Base-by-base conservation (phyloP, 2,888 invertebrate genomes). In the Drosophila flavopinicola region DNA sequence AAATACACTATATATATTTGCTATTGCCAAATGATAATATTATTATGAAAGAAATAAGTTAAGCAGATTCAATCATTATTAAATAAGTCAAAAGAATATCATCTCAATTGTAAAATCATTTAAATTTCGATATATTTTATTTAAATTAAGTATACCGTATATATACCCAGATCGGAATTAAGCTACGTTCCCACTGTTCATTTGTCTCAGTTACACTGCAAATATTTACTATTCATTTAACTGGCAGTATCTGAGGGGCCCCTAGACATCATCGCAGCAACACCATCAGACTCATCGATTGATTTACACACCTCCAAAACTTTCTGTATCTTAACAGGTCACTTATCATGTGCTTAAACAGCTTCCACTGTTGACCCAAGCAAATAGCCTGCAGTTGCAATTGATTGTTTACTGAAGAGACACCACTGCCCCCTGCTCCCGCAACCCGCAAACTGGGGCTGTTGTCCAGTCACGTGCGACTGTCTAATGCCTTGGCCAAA, bases 331-430 rank as follows among this genome's bases (percentile, higher is more conserved):
- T 82, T 71, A 78, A 85, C 78, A 85, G 85, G 83, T 79, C 66
- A 61, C 71, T 75, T 71, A 68, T 60, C 48, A 48, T 54, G 51
- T 39, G 52, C 58, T 68, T 59, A 51, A 72, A 52, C 64, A 69
- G 69, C 75, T 68, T 52, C 44, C 57, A n/a, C 51, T 64, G 32
- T 71, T 67, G 72, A 76, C 57, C 59, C 57, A 60, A 38, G 58
- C 57, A 73, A 70, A 78, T 66, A 74, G 82, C 87, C 85, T 86
- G 82, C 72, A 82, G 87, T 60, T 82, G 85, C 82, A 82, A 82
- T 82, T 84, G 80, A 75, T 84, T 82, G 82, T 86, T 82, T 77
- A 53, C 65, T 42, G 44, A 73, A 44, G 52, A 59, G 61, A 70
- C 71, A n/a, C 23, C 48, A 24, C 33, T 13, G 15, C 20, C n/a